Percentiles rank a stretch among this genome's conserved stretches.
Evolutionary conservation across 1,140 invertebrate genomes (phyloP).

Genomic region (Bombus breviceps): DNA sequence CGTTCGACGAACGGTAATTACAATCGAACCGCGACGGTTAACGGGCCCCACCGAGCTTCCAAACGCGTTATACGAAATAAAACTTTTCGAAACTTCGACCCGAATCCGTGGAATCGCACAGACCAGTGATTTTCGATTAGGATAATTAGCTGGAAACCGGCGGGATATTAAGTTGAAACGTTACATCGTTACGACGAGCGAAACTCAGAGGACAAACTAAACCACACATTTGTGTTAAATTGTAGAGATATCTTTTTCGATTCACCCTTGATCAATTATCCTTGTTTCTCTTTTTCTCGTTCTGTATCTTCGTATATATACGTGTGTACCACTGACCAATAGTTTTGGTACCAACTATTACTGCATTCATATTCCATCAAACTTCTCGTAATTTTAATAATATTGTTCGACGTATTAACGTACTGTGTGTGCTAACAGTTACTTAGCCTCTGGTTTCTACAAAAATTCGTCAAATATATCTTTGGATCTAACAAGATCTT

Average conservation of each 20-base stretch:
- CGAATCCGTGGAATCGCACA: not conserved
- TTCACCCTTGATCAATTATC: no score
- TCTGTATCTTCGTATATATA: no score
- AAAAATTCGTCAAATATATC: no score
- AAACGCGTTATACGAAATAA: slow-evolving; percentile 49
- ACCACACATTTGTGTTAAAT: not conserved
- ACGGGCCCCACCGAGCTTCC: not conserved
- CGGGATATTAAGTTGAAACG: slow-evolving; percentile 13
- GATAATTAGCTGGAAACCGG: slow-evolving; percentile 19
- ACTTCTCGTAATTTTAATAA: no score
- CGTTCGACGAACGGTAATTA: slow-evolving; percentile 58
- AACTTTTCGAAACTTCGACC: slow-evolving; percentile 34
- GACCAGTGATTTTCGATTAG: slow-evolving; percentile 35
- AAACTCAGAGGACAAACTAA: not conserved
- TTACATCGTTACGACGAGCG: not conserved
- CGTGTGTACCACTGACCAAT: no score
- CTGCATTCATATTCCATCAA: no score
- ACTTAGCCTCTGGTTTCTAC: no score
- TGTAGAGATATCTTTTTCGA: not conserved
- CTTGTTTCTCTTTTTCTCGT: not conserved
- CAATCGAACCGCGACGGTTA: slow-evolving; percentile 25
- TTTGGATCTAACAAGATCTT: no score
- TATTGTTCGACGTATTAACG: no score
- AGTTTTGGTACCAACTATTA: no score
- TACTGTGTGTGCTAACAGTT: no score